phyloP scores from a whole-genome alignment of 2,113 vertebrate genomes.

The Carettochelys insculpta region DNA sequence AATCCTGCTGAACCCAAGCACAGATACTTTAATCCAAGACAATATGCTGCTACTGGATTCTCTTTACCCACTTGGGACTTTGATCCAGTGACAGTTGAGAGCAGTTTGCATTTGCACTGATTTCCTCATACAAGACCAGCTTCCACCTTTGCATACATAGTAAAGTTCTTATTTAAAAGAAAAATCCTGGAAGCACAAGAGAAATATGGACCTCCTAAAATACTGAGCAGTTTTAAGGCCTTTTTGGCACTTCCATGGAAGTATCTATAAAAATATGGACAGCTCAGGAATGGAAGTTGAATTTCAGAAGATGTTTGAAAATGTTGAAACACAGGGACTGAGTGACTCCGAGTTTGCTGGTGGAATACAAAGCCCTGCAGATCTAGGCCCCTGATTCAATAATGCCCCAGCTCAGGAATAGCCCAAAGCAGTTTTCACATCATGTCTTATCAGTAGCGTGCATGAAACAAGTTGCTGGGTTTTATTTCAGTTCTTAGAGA shows the following conservation, averaged over 20 bases:
- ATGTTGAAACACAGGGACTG: background rate
- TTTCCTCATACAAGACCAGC: background rate
- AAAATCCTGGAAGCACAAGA: accelerated
- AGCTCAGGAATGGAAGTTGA: background rate
- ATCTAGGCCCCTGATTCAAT: background rate
- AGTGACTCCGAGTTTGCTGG: background rate
- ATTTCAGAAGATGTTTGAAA: background rate
- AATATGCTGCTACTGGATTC: background rate
- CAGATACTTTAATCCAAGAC: background rate
- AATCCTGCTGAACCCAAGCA: background rate
- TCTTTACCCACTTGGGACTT: background rate
- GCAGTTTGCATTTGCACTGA: background rate
- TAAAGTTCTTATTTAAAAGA: background rate
- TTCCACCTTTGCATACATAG: background rate
- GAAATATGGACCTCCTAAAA: background rate
- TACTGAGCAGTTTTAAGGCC: background rate
- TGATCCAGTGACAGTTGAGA: background rate
- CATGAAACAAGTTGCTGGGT: background rate
- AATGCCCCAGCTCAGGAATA: background rate
- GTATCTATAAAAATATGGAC: background rate
- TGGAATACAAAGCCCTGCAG: accelerated
- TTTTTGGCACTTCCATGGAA: background rate
- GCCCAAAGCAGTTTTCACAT: accelerated
- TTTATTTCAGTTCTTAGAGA: background rate
- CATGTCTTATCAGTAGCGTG: accelerated